Conservation (phyloP, 2,113 vertebrate genomes). For the Rhea pennata region DNA sequence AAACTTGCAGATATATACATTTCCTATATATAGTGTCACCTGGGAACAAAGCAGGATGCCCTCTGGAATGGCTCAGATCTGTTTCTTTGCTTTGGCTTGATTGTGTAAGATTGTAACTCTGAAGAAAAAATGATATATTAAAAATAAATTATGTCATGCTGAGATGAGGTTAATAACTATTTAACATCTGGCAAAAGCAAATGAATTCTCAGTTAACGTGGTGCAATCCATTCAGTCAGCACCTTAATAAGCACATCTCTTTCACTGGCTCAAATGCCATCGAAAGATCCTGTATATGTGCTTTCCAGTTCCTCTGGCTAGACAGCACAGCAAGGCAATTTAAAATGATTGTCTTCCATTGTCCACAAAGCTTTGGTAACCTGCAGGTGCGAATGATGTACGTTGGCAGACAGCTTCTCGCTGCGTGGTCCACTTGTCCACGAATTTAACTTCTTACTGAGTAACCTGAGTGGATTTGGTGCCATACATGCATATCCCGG, state of each 20-base stretch:
- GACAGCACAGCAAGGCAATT: neutral
- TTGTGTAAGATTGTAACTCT: neutral
- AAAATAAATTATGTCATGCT: neutral
- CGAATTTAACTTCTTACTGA: neutral
- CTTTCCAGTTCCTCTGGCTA: neutral
- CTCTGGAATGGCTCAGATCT: neutral
- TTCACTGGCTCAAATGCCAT: neutral
- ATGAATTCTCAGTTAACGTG: neutral
- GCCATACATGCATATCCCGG: neutral
- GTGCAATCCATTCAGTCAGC: slow-evolving; percentile 22
- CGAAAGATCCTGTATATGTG: neutral
- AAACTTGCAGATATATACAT: neutral
- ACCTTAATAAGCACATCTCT: neutral
- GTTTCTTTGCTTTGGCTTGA: neutral
- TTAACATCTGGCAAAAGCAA: slow-evolving; percentile 39
- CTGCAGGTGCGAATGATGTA: neutral
- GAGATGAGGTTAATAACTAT: slow-evolving; percentile 23
- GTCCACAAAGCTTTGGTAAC: neutral
- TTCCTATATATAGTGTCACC: neutral
- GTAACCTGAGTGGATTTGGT: neutral
- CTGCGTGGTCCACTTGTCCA: neutral
- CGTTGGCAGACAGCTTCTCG: neutral
- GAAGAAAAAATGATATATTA: neutral
- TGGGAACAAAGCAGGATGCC: neutral
- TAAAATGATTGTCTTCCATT: neutral